phyloP scores from a whole-genome alignment of 1,140 invertebrate genomes.

The Oryzaephilus surinamensis region DNA sequence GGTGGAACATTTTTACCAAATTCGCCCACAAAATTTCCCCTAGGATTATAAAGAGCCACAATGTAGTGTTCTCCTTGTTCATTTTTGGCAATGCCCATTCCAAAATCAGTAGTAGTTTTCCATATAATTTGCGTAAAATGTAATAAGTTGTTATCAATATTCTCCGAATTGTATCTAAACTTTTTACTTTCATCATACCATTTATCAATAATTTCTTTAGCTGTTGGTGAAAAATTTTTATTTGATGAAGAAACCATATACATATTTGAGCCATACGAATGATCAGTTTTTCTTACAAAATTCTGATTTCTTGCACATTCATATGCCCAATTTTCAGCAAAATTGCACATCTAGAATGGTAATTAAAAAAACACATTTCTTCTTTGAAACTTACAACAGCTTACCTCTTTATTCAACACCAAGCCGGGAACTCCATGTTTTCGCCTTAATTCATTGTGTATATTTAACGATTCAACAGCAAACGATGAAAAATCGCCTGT shows the following conservation, averaged over 20 bases:
- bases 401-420: conserved; percentile 53
- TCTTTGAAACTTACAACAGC: conserved; percentile 17
- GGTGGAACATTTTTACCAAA: conserved; percentile 55
- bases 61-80: conserved; percentile 48
- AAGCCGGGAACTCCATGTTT: conserved; percentile 59
- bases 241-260: conserved; percentile 61
- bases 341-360: conserved; percentile 37
- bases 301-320: conserved; percentile 57
- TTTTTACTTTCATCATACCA: conserved; percentile 60
- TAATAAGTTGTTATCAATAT: conserved; percentile 48
- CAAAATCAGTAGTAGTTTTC: conserved; percentile 60
- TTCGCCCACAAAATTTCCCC: conserved; percentile 66
- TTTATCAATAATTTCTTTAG: conserved; percentile 52
- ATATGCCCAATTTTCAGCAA: conserved; percentile 65
- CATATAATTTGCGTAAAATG: conserved; percentile 70
- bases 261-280: conserved; percentile 41
- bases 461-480: conserved; percentile 51
- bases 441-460: conserved; percentile 68
- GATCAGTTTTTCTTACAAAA: conserved; percentile 48
- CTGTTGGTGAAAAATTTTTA: conserved; percentile 48
- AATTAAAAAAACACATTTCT: neutral
- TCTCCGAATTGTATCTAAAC: conserved; percentile 48
- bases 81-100: conserved; percentile 60
- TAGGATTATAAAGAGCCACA: conserved; percentile 71
- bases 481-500: conserved; percentile 30